Conservation (phyloP, 1,140 invertebrate genomes). For the Bombus picipes region DNA sequence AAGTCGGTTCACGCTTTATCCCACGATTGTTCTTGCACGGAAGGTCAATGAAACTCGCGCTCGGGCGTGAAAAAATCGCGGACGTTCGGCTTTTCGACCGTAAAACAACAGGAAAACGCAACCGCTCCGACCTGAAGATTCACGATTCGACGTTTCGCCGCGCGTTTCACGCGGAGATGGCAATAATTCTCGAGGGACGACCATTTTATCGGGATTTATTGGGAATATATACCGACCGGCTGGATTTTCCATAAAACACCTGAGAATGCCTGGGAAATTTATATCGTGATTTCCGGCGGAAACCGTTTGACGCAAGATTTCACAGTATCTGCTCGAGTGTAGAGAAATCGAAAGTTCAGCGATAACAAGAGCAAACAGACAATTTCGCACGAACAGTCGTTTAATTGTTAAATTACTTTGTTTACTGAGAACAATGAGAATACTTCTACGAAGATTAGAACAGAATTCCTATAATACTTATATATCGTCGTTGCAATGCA, state of each 20-base stretch:
- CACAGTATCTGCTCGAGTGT: background rate
- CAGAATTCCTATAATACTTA: too few relatives aligned
- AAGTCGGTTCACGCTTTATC: background rate
- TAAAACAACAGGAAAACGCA: background rate
- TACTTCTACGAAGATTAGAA: too few relatives aligned
- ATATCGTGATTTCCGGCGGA: background rate
- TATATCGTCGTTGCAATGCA: too few relatives aligned
- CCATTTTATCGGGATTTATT: constrained; percentile 1
- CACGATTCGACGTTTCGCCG: background rate
- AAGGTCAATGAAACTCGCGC: constrained; percentile 1
- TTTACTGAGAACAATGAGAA: too few relatives aligned
- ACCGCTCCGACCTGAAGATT: background rate
- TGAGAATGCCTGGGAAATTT: background rate
- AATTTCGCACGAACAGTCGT: background rate
- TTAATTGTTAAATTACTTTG: background rate
- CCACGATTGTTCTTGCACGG: background rate
- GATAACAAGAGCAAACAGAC: background rate
- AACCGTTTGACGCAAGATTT: background rate
- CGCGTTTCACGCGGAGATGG: background rate
- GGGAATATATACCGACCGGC: background rate
- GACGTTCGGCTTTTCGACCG: background rate
- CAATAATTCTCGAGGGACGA: constrained; percentile 4
- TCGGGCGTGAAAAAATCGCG: background rate
- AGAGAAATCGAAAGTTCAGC: background rate
- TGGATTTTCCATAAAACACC: background rate